These are phyloP conservation scores for Peribatodes rhomboidaria DNA, from an alignment of 2,888 invertebrate species.

Conservation along the genomic window DNA sequence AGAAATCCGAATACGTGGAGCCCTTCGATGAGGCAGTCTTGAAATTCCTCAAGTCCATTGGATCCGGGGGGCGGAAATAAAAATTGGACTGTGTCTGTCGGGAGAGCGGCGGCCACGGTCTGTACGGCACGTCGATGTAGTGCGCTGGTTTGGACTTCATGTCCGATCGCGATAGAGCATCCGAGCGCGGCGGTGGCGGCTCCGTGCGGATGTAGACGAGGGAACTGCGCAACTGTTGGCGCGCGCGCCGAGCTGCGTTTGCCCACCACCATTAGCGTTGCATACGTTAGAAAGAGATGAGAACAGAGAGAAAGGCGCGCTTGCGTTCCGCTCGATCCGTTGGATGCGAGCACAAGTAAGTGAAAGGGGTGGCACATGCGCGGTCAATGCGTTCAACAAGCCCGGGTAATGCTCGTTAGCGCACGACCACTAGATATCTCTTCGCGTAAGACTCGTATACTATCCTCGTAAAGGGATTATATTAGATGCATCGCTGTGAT, in stretches of 20 bases:
- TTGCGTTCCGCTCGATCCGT: constrained; percentile 79
- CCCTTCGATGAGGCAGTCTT: constrained; percentile 79
- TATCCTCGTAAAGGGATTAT: constrained; percentile 49
- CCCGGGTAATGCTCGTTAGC: constrained; percentile 64
- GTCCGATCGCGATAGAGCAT: constrained; percentile 82
- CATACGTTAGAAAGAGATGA: constrained; percentile 80
- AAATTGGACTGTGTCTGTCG: constrained; percentile 82
- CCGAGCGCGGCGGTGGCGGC: constrained; percentile 75
- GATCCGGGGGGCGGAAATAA: constrained; percentile 82
- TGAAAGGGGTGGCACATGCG: constrained; percentile 83
- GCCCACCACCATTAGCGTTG: constrained; percentile 75
- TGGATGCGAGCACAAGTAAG: constrained; percentile 82
- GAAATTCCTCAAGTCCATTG: constrained; percentile 81
- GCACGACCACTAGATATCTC: constrained; percentile 61
- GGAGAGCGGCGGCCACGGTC: constrained; percentile 90
- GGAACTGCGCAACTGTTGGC: constrained; percentile 80
- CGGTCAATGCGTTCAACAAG: constrained; percentile 73
- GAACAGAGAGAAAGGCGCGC: constrained; percentile 83
- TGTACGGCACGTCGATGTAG: constrained; percentile 81
- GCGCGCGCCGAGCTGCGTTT: constrained; percentile 67
- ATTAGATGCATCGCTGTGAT: constrained; percentile 48
- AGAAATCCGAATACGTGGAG: constrained; percentile 83
- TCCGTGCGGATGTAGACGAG: constrained; percentile 81
- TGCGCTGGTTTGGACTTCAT: constrained; percentile 89
- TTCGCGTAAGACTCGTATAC: constrained; percentile 40